Evolutionary conservation across 2,797 vertebrate species (phyloP), one percentile per base, ranked within the genome.

Genomic region (Scleropages formosus): DNA sequence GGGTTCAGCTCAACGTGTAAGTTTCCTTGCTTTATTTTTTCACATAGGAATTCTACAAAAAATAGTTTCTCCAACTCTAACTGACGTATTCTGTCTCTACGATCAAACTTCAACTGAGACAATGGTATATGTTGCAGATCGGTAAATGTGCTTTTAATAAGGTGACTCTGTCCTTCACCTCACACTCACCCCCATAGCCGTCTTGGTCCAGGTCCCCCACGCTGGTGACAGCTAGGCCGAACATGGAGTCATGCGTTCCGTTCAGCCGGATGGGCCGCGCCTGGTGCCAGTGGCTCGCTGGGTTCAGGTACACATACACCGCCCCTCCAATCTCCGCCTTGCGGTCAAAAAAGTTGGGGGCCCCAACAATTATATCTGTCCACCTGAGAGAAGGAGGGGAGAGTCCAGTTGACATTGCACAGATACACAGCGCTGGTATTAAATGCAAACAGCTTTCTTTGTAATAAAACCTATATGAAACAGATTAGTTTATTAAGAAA

Each of bases 291-390:
- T 83, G 93, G 24, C 95, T 94, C 0, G 86, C 91, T 0, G 94
- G 92, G 84, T 98, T 98, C 75, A 96, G 83, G 86, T 96, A 98
- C n/a, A 98, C 90, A 1, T 98, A 98, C 67, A 93, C 96, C 0
- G 96, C 97, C 1, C 97, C 97, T 6, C 97, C 97, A 0, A 97
- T 93, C 87, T 98, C 95, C 18, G 94, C 91, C 75, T 97, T 94
- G 26, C 96, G 95, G 79, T 96, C 95, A 15, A 98, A 98, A 78
- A 95, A 96, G 83, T 97, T 96, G 6, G 97, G 97, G 1, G 97
- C 95, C 20, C 97, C 97, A 51, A 98, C 93, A 16, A 95, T 89
- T 80, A 98, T 82, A 83, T 98, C 96, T 46, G 91, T 92, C 96
- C 96, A 98, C 12, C 96, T 98, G 69, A 0, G 10, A 47, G 31